Percentiles rank a stretch among this genome's conserved stretches.
These are phyloP conservation scores for Arrhopalites spinosus DNA, from an alignment of 2,888 invertebrate species.

Conservation along the genomic window DNA sequence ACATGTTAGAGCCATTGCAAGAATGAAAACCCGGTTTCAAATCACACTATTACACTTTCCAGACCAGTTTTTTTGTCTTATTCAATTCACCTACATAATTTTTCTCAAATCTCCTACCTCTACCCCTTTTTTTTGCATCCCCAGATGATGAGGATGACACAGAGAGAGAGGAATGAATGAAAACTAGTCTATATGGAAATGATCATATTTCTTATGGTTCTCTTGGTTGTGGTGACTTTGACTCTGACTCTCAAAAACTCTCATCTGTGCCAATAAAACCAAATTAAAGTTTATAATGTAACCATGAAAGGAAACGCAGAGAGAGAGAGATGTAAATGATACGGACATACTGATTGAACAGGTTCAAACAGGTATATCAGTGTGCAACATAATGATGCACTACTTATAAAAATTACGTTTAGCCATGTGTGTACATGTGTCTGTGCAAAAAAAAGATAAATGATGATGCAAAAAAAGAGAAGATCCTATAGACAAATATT, in stretches of 20 bases:
- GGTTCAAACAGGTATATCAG: not conserved
- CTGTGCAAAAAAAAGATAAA: not conserved
- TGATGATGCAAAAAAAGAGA: not conserved
- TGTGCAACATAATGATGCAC: conserved; percentile 4
- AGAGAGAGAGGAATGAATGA: not conserved
- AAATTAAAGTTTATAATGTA: not conserved
- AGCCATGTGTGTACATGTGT: not conserved
- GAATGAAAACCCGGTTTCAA: conserved; percentile 41
- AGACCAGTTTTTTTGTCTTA: conserved; percentile 44
- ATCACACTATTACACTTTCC: conserved; percentile 44
- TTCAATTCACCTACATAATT: conserved; percentile 36
- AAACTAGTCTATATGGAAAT: not conserved
- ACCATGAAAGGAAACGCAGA: conserved; percentile 9
- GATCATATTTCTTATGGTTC: not conserved
- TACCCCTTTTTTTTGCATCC: conserved; percentile 3
- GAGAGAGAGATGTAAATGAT: not conserved
- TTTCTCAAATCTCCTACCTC: not conserved
- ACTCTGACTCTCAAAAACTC: not conserved
- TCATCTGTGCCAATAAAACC: conserved; percentile 15
- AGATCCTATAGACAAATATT: not conserved
- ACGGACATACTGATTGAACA: not conserved
- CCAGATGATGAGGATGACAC: too few species aligned
- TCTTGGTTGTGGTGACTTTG: not conserved
- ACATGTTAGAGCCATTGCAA: not conserved
- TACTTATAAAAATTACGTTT: conserved; percentile 2